These are phyloP conservation scores for Uria lomvia DNA, from an alignment of 2,113 vertebrate genomes.

Conservation along the genomic window DNA sequence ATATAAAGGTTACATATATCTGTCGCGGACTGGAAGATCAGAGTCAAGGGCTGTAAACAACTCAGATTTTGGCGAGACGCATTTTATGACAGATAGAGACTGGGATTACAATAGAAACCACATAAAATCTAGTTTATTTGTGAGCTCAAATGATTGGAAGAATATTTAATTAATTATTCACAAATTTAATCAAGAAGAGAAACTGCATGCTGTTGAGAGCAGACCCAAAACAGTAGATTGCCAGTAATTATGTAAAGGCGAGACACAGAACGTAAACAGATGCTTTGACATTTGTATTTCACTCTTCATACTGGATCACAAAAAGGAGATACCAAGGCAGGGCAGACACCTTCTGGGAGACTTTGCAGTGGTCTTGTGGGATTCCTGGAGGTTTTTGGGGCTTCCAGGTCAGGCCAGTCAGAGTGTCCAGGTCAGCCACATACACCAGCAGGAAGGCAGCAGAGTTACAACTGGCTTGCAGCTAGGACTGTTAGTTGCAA, in stretches of 20 bases:
- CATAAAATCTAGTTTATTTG: background rate
- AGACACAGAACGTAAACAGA: background rate
- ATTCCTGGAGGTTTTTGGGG: background rate
- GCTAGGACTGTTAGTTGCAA: background rate
- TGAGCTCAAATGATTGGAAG: background rate
- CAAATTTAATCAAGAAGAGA: background rate
- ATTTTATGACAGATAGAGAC: background rate
- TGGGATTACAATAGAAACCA: background rate
- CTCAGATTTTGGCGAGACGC: background rate
- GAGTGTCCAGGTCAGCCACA: background rate
- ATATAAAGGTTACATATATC: background rate
- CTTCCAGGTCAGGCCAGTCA: background rate
- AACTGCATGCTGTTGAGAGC: background rate
- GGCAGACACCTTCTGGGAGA: background rate
- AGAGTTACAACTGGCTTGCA: background rate
- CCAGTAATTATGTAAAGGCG: background rate
- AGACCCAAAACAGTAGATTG: background rate
- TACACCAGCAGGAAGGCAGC: background rate
- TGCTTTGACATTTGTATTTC: background rate
- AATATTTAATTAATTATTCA: background rate
- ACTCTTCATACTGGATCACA: background rate
- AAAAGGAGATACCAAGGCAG: background rate
- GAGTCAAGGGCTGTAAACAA: background rate
- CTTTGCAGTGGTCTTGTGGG: background rate
- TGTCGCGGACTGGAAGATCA: background rate